Percentiles rank a stretch among this genome's conserved stretches.
Evolutionary conservation across 2,797 vertebrate species (phyloP).

Genomic region (Philypnodon macrostomus): DNA sequence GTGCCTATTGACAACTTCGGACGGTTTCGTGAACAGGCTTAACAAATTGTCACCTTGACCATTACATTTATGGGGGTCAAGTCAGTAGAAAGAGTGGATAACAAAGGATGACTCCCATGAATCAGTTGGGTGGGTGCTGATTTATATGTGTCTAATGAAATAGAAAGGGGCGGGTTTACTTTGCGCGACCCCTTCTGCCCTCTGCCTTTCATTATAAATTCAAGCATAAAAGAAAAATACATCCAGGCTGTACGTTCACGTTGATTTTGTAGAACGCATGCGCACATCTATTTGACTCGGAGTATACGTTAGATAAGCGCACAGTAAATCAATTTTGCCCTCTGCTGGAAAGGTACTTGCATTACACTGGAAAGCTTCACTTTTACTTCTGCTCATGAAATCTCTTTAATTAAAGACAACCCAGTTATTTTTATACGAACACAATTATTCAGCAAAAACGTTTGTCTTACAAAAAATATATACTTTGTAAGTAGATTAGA

Average conservation of each 20-base stretch:
- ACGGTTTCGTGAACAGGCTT: slow-evolving; percentile 39
- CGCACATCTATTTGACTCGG: too few relatives aligned
- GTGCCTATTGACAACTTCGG: slow-evolving; percentile 8
- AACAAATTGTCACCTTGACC: slow-evolving; percentile 38
- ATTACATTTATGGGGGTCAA: slow-evolving; percentile 58
- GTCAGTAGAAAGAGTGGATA: slow-evolving; percentile 35
- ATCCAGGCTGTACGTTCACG: not conserved
- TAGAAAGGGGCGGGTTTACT: slow-evolving; percentile 30
- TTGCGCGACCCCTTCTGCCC: slow-evolving; percentile 12
- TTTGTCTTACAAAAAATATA: too few relatives aligned
- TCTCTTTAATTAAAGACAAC: too few relatives aligned
- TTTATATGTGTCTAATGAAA: slow-evolving; percentile 59
- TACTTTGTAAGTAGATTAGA: too few relatives aligned
- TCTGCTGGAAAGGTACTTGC: slow-evolving; percentile 25
- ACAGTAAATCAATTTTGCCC: slow-evolving; percentile 16
- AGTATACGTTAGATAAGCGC: too few relatives aligned
- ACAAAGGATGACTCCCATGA: slow-evolving; percentile 52
- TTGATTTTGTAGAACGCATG: not conserved
- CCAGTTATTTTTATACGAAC: too few relatives aligned
- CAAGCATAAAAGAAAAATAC: not conserved
- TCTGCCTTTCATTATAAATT: slow-evolving; percentile 6
- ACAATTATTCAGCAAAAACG: too few relatives aligned
- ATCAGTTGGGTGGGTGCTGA: slow-evolving; percentile 51
- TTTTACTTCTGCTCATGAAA: too few relatives aligned
- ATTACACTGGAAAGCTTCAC: not conserved